phyloP scores from a whole-genome alignment of 1,140 invertebrate genomes.

The Lasioglossum albipes region DNA sequence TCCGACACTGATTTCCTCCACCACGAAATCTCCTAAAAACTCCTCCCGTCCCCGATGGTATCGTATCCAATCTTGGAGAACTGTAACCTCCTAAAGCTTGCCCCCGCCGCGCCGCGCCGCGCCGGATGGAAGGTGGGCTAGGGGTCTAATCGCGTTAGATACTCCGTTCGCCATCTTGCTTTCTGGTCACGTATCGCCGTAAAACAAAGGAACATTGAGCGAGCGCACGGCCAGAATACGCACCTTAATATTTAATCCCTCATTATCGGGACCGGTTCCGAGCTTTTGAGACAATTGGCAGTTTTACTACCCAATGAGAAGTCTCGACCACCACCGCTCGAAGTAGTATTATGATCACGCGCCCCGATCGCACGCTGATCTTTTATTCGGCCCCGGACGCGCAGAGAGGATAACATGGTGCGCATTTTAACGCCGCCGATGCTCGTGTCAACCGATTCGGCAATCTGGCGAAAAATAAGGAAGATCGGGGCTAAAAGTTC shows the following conservation, averaged over 20 bases:
- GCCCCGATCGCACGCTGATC: slow-evolving; percentile 36
- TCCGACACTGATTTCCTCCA: slow-evolving; percentile 1
- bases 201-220: slow-evolving; percentile 79
- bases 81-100: slow-evolving; percentile 39
- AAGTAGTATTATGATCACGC: slow-evolving; percentile 47
- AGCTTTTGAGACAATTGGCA: slow-evolving; percentile 79
- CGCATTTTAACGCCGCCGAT: neutral
- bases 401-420: neutral
- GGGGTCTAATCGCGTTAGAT: slow-evolving; percentile 73
- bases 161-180: slow-evolving; percentile 72
- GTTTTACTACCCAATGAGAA: slow-evolving; percentile 75
- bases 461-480: no score
- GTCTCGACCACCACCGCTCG: slow-evolving; percentile 30
- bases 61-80: slow-evolving; percentile 55
- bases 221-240: slow-evolving; percentile 69
- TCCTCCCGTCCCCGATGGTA: slow-evolving; percentile 34
- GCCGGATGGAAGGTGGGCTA: slow-evolving; percentile 49
- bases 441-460: no score
- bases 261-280: slow-evolving; percentile 74
- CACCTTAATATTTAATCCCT: slow-evolving; percentile 79
- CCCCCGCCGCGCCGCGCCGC: slow-evolving; percentile 1
- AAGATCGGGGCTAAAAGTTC: no score
- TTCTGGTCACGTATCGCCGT: slow-evolving; percentile 79
- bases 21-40: slow-evolving; percentile 6
- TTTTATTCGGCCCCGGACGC: neutral